Evolutionary conservation across 2,113 vertebrate species (phyloP), one percentile per base, ranked within the genome.

Genomic region (Pelecanus crispus): DNA sequence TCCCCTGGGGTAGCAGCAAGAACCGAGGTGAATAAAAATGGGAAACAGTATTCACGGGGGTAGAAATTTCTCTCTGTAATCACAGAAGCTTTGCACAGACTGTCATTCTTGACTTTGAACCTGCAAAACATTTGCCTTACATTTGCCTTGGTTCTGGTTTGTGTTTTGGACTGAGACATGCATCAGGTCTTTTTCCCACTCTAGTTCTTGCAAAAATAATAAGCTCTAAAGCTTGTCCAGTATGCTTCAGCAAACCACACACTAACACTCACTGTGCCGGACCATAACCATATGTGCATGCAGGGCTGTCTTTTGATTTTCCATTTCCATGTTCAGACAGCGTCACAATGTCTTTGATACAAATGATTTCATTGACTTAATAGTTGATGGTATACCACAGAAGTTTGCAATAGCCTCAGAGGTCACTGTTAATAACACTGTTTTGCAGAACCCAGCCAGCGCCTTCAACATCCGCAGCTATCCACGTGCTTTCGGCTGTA

Each of bases 301-400:
- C 28, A 36, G 25, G 44, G 56, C 88, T 92, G 88, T 93, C 94
- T 78, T 75, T 93, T 91, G 75, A 44, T 92, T 92, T 96, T 85
- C 52, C 53, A 13, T 80, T 81, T 65, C 71, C 12, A 3, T 42
- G 53, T 77, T 89, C 86, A 96, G 86, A 72, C 70, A 89, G 58
- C 45, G 88, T 95, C 93, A 94, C 74, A 53, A 16, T 82, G 55
- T 86, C 92, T 94, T 92, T 92, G 78, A 92, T 93, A 90, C 63
- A 92, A 94, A 86, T 96, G 62, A 96, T 96, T 97, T 97, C 92
- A 94, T 95, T 95, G 96, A 95, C 77, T 97, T 97, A 97, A 94
- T 96, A 92, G 96, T 79, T 95, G 86, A 70, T 80, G 85, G 44
- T 72, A 24, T 59, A 26, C 44, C 84, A 49, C 28, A 31, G 88